Percentiles rank a stretch among this genome's conserved stretches.
phyloP scores from a whole-genome alignment of 2,797 vertebrate species.

The Amazona finschi region DNA sequence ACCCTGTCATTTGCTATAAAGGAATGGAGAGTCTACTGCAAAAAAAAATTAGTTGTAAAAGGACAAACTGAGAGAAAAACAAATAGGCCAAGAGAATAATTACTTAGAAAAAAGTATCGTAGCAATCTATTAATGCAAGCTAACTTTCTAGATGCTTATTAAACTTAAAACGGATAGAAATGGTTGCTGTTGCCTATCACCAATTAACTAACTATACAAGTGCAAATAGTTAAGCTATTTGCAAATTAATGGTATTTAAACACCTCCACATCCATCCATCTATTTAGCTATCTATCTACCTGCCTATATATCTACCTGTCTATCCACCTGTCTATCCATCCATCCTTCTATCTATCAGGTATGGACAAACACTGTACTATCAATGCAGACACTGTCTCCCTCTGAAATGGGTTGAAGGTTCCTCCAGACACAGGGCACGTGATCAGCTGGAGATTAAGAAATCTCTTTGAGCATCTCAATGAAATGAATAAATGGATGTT shows the following conservation, averaged over 20 bases:
- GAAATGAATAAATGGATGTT: background rate
- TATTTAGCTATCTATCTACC: no score
- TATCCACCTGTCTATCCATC: no score
- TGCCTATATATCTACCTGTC: no score
- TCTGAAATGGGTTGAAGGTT: background rate
- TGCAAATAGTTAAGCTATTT: background rate
- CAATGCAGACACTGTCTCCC: background rate
- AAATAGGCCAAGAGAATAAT: background rate
- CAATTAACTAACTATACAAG: background rate
- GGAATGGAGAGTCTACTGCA: background rate
- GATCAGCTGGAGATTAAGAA: background rate
- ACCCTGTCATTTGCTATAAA: background rate
- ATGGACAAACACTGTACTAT: background rate
- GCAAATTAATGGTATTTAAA: background rate
- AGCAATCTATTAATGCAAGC: background rate
- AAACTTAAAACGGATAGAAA: background rate
- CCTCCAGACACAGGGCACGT: background rate
- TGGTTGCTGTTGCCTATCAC: background rate
- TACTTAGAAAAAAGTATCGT: background rate
- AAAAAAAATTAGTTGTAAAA: background rate
- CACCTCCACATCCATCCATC: accelerated
- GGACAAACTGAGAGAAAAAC: background rate
- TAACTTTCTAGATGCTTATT: background rate
- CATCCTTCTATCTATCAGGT: background rate
- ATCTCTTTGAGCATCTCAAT: background rate